Percentiles rank a stretch among this genome's conserved stretches.
These are phyloP conservation scores for Tringa solitaria DNA, from an alignment of 2,113 vertebrate species.

Conservation along the genomic window DNA sequence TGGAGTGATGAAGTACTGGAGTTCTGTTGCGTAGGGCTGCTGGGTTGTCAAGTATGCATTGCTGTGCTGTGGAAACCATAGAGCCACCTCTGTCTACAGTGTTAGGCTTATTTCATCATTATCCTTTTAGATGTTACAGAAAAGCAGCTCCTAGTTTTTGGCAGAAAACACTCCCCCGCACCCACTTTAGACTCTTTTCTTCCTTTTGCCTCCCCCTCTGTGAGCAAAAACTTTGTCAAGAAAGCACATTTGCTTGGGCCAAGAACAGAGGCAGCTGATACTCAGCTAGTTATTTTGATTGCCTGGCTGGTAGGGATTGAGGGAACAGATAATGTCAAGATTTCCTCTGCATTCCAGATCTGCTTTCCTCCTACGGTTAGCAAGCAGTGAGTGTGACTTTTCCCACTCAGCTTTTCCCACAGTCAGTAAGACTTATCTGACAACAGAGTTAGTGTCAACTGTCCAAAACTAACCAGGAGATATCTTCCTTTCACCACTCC, in stretches of 20 bases:
- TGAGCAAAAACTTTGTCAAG: slow-evolving; percentile 9
- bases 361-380: slow-evolving; percentile 47
- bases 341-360: slow-evolving; percentile 50
- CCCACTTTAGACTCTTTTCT: neutral
- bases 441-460: slow-evolving; percentile 57
- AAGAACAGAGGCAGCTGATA: slow-evolving; percentile 37
- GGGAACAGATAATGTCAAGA: slow-evolving; percentile 56
- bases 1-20: neutral
- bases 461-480: slow-evolving; percentile 69
- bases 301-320: neutral
- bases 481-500: slow-evolving; percentile 67
- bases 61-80: neutral
- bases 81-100: neutral
- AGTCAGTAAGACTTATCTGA: slow-evolving; percentile 60
- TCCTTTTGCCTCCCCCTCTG: neutral
- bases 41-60: accelerated
- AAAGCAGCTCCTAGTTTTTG: neutral
- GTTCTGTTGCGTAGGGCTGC: neutral
- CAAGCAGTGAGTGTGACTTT: slow-evolving; percentile 45
- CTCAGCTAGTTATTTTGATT: slow-evolving; percentile 31
- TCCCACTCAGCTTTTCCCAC: slow-evolving; percentile 62
- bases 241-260: slow-evolving; percentile 10
- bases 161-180: neutral
- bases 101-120: neutral
- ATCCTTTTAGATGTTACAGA: neutral